Evolutionary conservation across 2,113 vertebrate species (phyloP).

Genomic region (Phalacrocorax carbo): DNA sequence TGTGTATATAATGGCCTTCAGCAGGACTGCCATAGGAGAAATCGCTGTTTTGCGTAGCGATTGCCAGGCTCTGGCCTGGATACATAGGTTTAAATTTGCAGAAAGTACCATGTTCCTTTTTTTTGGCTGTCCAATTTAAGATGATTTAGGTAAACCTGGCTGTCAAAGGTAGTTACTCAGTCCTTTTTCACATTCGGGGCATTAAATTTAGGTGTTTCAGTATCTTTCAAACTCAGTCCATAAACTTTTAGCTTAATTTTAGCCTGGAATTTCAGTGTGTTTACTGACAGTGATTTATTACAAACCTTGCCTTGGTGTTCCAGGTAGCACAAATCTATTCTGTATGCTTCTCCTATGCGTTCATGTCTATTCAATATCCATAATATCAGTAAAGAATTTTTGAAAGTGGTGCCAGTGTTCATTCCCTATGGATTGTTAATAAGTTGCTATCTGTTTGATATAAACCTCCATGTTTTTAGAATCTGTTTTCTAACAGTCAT

Average conservation of each 20-base stretch:
- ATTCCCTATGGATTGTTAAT: background rate
- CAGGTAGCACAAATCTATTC: background rate
- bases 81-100: background rate
- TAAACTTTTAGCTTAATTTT: background rate
- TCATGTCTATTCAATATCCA: background rate
- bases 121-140: background rate
- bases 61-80: background rate
- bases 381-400: background rate
- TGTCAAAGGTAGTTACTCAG: background rate
- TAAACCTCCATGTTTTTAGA: background rate
- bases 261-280: background rate
- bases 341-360: background rate
- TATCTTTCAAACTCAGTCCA: background rate
- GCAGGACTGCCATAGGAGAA: background rate
- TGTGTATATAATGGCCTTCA: background rate
- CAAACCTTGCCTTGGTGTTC: background rate
- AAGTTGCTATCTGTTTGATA: background rate
- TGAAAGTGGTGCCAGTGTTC: background rate
- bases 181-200: background rate
- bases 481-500: background rate
- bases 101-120: background rate
- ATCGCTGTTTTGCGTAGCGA: background rate
- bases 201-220: background rate
- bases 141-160: background rate
- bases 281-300: background rate